Evolutionary conservation across 2,797 vertebrate species (phyloP).

Genomic region (Poeciliopsis paucimaculata): DNA sequence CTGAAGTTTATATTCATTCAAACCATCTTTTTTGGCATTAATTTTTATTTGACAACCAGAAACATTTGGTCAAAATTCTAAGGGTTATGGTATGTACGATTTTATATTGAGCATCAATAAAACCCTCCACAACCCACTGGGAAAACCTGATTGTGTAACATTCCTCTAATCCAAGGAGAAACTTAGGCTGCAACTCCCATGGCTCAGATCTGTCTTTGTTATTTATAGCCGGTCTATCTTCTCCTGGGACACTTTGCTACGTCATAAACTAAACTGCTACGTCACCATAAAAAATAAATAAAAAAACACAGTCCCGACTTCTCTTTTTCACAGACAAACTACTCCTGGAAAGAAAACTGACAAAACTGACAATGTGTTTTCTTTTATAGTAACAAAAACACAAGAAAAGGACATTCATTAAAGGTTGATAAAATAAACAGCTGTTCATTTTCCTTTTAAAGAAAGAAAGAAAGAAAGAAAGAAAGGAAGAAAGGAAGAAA

Average conservation of each 20-base stretch:
- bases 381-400: neutral
- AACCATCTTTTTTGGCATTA: neutral
- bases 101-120: neutral
- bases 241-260: slow-evolving; percentile 61
- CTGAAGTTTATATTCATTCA: neutral
- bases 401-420: neutral
- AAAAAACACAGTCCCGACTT: too few relatives aligned
- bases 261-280: slow-evolving; percentile 46
- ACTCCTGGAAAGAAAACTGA: neutral
- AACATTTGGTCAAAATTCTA: neutral
- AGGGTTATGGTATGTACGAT: neutral
- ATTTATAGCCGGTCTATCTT: slow-evolving; percentile 74
- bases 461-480: too few relatives aligned
- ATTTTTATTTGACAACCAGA: neutral
- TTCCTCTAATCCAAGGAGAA: slow-evolving; percentile 74
- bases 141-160: slow-evolving; percentile 77
- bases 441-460: neutral
- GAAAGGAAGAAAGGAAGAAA: too few relatives aligned
- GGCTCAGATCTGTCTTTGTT: slow-evolving; percentile 67
- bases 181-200: slow-evolving; percentile 69
- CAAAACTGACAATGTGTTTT: neutral
- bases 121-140: neutral
- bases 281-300: slow-evolving; percentile 21
- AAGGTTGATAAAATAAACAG: neutral
- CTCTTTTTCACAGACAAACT: neutral